phyloP scores from a whole-genome alignment of 2,888 invertebrate species.

The Buathra laborator region DNA sequence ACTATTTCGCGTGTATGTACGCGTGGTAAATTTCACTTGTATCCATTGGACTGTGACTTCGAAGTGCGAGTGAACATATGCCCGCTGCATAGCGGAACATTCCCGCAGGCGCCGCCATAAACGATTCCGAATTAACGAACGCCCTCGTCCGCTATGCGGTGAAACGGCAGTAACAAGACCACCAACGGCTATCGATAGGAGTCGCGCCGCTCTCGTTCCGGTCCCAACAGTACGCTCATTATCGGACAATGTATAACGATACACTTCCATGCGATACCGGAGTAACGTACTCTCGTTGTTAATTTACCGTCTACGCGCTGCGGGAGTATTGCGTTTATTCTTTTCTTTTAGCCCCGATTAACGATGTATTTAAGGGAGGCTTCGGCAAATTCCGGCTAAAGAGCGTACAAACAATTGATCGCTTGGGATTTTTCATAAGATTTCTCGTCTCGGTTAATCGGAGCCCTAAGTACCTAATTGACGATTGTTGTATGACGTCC shows the following conservation, averaged over 20 bases:
- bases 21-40: conserved; percentile 46
- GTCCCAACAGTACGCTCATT: conserved; percentile 44
- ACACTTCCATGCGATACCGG: conserved; percentile 36
- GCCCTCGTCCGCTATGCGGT: conserved; percentile 23
- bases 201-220: conserved; percentile 26
- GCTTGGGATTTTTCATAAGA: no score
- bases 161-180: conserved; percentile 27
- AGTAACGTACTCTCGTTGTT: conserved; percentile 40
- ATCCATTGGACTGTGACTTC: conserved; percentile 34
- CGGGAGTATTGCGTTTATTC: neutral
- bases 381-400: no score
- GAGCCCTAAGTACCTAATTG: no score
- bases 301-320: conserved; percentile 44
- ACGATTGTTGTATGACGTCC: no score
- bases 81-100: neutral
- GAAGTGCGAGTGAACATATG: conserved; percentile 34
- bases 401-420: no score
- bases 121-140: conserved; percentile 59
- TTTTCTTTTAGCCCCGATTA: neutral
- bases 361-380: no score
- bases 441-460: no score
- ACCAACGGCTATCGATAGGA: conserved; percentile 19
- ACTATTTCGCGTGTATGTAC: conserved; percentile 2
- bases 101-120: conserved; percentile 48
- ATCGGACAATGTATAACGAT: conserved; percentile 50